These are phyloP conservation scores for Lutjanus erythropterus DNA, from an alignment of 2,113 vertebrate species.

Conservation along the genomic window DNA sequence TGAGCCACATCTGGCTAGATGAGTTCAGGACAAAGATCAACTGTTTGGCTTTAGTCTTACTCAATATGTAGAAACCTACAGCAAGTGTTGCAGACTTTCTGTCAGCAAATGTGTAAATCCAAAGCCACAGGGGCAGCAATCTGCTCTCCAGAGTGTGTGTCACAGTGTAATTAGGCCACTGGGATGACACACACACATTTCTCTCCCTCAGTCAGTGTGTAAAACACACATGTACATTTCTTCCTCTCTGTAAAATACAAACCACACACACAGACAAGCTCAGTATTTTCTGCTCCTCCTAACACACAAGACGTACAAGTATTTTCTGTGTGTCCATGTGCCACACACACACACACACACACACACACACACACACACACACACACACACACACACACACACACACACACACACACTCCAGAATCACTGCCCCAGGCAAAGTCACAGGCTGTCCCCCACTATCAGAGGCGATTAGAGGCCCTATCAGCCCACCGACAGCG, in stretches of 20 bases:
- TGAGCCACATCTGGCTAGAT: conserved; percentile 1
- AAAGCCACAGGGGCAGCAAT: background rate
- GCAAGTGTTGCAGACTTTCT: conserved; percentile 7
- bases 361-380: conserved; percentile 1
- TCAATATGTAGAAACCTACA: conserved; percentile 22
- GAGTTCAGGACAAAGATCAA: background rate
- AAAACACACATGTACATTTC: background rate
- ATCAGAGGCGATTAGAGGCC: conserved; percentile 53
- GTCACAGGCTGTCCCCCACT: conserved; percentile 45
- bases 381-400: background rate
- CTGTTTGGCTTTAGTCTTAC: conserved; percentile 26
- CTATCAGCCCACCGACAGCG: conserved; percentile 40
- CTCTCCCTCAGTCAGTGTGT: background rate
- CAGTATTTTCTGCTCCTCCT: background rate
- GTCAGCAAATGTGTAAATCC: conserved; percentile 14
- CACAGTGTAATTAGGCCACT: background rate
- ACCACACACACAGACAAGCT: background rate
- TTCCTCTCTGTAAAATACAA: conserved; percentile 1
- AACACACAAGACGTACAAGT: background rate
- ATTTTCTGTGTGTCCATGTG: background rate
- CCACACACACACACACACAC: background rate
- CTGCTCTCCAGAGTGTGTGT: conserved; percentile 15
- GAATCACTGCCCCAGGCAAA: conserved; percentile 45
- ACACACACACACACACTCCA: background rate
- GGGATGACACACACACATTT: background rate